A percentile compares a stretch with the other conserved stretches of the same genome.
These are phyloP conservation scores for Choristoneura fumiferana DNA, from an alignment of 1,140 invertebrate species.

Conservation along the genomic window DNA sequence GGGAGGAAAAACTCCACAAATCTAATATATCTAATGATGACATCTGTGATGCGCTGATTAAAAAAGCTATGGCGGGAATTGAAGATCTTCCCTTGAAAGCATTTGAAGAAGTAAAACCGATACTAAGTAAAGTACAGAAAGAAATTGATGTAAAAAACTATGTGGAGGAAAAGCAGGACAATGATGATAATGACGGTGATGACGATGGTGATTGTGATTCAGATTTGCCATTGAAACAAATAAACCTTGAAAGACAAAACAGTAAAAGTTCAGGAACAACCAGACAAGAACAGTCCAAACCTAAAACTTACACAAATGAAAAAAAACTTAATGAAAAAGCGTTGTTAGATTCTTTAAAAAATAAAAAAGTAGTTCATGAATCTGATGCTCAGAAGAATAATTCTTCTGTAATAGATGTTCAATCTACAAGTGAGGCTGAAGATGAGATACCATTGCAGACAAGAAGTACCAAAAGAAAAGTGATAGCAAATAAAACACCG, in stretches of 20 bases:
- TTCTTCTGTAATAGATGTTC: neutral
- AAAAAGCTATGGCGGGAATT: slow-evolving; percentile 69
- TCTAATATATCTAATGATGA: slow-evolving; percentile 74
- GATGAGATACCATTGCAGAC: neutral
- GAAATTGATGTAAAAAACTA: neutral
- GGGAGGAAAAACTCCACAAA: slow-evolving; percentile 70
- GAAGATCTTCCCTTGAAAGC: slow-evolving; percentile 47
- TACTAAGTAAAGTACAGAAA: slow-evolving; percentile 22
- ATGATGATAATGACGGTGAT: slow-evolving; percentile 19
- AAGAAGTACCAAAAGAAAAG: neutral
- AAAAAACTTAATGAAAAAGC: neutral
- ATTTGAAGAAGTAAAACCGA: slow-evolving; percentile 27
- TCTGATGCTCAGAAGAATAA: neutral
- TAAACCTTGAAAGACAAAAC: neutral
- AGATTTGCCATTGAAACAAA: neutral
- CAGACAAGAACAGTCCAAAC: neutral
- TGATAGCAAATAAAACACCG: neutral
- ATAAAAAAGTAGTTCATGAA: neutral
- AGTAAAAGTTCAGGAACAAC: neutral
- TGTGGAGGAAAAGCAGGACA: no score
- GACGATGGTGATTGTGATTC: slow-evolving; percentile 21
- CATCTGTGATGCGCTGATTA: slow-evolving; percentile 69
- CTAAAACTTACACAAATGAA: neutral
- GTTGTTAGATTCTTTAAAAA: neutral
- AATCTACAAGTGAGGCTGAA: neutral